Evolutionary conservation across 2,113 vertebrate species (phyloP).

Genomic region (Clarias batrachus): DNA sequence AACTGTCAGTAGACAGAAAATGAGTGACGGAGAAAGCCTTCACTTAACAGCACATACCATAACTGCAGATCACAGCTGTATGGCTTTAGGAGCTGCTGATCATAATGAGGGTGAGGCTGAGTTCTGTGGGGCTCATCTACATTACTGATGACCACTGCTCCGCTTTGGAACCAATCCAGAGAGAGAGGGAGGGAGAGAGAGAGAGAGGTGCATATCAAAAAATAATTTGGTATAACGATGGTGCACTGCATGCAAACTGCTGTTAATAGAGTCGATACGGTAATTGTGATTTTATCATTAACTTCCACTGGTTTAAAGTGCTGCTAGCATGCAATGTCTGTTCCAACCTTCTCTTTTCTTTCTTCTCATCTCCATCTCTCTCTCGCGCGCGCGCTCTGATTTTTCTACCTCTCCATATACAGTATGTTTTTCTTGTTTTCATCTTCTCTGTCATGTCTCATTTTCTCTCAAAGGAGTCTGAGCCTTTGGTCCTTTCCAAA

Average conservation of each 20-base stretch:
- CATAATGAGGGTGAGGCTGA: conserved; percentile 13
- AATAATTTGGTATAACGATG: conserved; percentile 43
- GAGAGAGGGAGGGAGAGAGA: conserved; percentile 11
- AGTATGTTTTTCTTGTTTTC: not conserved
- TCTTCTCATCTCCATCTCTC: not conserved
- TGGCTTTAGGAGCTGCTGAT: not conserved
- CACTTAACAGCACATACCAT: not conserved
- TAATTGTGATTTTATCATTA: conserved; percentile 42
- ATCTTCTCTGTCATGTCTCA: not conserved
- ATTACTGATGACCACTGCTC: conserved; percentile 22
- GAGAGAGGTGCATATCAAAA: conserved; percentile 41
- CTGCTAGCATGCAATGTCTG: not conserved
- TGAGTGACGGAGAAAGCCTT: not conserved
- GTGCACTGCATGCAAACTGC: conserved; percentile 23
- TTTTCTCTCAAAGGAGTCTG: not conserved
- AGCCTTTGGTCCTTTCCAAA: not conserved
- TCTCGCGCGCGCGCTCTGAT: too few species aligned
- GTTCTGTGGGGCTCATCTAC: not conserved
- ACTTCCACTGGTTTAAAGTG: conserved; percentile 28
- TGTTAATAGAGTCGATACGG: conserved; percentile 35
- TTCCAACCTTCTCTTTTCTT: not conserved
- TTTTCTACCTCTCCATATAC: too few species aligned
- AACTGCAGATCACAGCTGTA: not conserved
- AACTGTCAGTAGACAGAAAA: not conserved
- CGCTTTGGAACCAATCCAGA: conserved; percentile 7